phyloP scores from a whole-genome alignment of 2,888 invertebrate genomes.

The Eulithis prunata region DNA sequence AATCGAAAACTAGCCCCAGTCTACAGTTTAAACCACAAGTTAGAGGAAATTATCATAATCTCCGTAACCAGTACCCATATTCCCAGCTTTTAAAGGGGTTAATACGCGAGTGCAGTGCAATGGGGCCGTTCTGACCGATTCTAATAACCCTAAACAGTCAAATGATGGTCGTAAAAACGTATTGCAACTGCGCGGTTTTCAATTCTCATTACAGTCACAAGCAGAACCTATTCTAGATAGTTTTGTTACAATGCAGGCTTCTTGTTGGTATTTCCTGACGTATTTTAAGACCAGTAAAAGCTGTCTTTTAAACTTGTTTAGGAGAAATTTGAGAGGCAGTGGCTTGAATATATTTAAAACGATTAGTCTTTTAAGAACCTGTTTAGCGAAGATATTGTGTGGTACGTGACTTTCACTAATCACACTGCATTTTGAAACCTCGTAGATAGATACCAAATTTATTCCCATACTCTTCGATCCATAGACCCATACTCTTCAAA shows the following conservation, averaged over 20 bases:
- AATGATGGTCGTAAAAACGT: constrained; percentile 72
- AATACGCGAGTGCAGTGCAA: constrained; percentile 54
- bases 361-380: no score
- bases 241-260: constrained; percentile 11
- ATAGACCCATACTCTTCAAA: no score
- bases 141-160: constrained; percentile 66
- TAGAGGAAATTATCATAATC: constrained; percentile 4
- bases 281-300: no score
- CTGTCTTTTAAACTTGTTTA: no score
- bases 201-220: constrained; percentile 39
- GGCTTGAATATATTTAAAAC: no score
- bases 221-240: neutral
- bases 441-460: no score
- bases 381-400: no score
- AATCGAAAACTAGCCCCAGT: no score
- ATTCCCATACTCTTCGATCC: no score
- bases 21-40: neutral
- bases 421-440: no score
- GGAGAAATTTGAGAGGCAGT: no score
- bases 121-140: constrained; percentile 58
- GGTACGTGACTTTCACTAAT: no score
- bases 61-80: constrained; percentile 1
- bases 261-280: neutral
- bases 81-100: constrained; percentile 38
- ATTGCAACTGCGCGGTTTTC: constrained; percentile 66